phyloP scores from a whole-genome alignment of 2,888 invertebrate species.

The Trachelus tabidus region DNA sequence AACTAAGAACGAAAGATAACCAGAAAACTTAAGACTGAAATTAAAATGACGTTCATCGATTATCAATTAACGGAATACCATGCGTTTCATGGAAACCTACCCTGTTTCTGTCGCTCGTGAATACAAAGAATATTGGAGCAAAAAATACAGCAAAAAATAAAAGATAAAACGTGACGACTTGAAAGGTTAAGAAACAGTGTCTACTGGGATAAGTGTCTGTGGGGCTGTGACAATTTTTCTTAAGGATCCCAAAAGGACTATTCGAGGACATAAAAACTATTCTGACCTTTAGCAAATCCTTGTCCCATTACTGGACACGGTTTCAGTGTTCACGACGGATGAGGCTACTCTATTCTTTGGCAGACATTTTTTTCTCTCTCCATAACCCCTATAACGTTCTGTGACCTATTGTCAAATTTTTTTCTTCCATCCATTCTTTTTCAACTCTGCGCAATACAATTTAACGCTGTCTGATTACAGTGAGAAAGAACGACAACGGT shows the following conservation, averaged over 20 bases:
- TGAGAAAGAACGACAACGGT: conserved; percentile 61
- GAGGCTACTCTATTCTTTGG: not conserved
- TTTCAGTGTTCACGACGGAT: not conserved
- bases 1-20: not conserved
- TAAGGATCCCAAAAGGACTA: not conserved
- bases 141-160: not conserved
- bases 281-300: not conserved
- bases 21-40: not conserved
- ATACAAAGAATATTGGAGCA: not conserved
- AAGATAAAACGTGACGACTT: not conserved
- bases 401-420: not conserved
- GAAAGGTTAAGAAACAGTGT: not conserved
- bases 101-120: not conserved
- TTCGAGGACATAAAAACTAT: not conserved
- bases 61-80: too few species aligned
- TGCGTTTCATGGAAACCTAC: too few species aligned
- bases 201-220: too few species aligned
- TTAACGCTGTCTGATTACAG: conserved; percentile 39
- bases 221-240: too few species aligned
- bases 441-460: not conserved
- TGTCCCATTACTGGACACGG: not conserved
- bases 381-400: not conserved
- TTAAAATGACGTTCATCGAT: too few species aligned
- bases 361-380: not conserved
- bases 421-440: not conserved